phyloP scores from a whole-genome alignment of 2,888 invertebrate genomes.

The Piscicola geometra region DNA sequence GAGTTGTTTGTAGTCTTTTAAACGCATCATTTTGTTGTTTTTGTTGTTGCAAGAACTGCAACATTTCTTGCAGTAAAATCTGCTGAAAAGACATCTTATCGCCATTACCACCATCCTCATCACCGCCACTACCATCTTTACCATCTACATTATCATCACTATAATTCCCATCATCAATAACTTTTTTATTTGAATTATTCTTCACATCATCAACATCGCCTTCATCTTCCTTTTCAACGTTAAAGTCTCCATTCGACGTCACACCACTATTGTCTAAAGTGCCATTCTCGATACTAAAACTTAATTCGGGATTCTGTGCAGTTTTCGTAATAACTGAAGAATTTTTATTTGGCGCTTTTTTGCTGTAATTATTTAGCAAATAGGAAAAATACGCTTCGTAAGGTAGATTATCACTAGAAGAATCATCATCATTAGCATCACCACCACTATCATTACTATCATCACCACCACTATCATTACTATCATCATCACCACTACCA shows the following conservation, averaged over 20 bases:
- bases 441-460: not conserved
- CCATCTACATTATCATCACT: slow-evolving; percentile 1
- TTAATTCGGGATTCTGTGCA: not conserved
- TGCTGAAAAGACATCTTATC: too few relatives aligned
- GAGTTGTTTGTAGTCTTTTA: not conserved
- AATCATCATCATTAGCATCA: not conserved
- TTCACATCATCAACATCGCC: not conserved
- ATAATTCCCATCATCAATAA: slow-evolving; percentile 1
- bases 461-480: not conserved
- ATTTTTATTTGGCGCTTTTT: too few relatives aligned
- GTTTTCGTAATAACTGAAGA: too few relatives aligned
- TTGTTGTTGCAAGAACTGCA: too few relatives aligned
- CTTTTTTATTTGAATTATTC: not conserved
- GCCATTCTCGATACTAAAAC: not conserved
- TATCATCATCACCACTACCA: not conserved
- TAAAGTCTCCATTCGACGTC: too few relatives aligned
- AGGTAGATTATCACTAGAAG: not conserved
- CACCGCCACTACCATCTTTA: slow-evolving; percentile 25
- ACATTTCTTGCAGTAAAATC: too few relatives aligned
- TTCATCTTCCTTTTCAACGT: not conserved
- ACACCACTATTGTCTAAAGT: too few relatives aligned
- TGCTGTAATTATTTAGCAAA: too few relatives aligned
- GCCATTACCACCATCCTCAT: not conserved
- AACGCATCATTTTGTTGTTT: too few relatives aligned
- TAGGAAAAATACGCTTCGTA: not conserved